phyloP scores from a whole-genome alignment of 2,113 vertebrate species.

The Seriola dumerili region DNA sequence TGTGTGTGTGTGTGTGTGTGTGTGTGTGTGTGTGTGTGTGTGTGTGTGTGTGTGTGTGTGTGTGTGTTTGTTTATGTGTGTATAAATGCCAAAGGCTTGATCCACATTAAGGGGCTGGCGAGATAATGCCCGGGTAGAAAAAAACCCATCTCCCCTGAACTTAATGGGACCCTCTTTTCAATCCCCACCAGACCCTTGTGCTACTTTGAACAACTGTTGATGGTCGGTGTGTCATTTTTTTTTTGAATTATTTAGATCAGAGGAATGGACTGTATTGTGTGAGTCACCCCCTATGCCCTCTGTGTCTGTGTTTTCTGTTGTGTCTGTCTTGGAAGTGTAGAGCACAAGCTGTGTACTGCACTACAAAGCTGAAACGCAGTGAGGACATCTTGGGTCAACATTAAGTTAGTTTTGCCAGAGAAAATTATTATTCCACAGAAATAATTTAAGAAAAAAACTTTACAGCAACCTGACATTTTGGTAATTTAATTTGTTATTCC shows the following conservation, averaged over 20 bases:
- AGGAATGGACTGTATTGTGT: neutral
- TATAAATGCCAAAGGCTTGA: constrained; percentile 35
- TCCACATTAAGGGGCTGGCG: constrained; percentile 17
- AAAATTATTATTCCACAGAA: neutral
- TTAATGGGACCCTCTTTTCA: constrained; percentile 33
- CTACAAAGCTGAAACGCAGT: neutral
- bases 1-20: neutral
- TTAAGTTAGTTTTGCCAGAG: neutral
- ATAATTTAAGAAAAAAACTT: neutral
- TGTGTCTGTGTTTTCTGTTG: neutral
- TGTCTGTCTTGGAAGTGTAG: too few relatives aligned
- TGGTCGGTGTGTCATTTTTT: constrained; percentile 7
- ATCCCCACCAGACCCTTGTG: constrained; percentile 34
- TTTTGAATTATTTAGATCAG: neutral
- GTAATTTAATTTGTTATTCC: neutral
- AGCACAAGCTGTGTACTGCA: neutral
- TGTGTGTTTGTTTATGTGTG: constrained; percentile 13
- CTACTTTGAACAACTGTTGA: constrained; percentile 26
- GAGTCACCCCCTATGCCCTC: neutral
- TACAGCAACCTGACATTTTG: neutral
- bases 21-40: neutral
- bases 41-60: neutral
- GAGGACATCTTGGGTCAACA: neutral
- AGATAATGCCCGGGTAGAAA: neutral
- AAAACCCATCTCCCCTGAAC: constrained; percentile 1